Evolutionary conservation across 30 jellyfish, hydroid and myxozoan species (phyloP), one percentile per base, ranked within the genome.

Genomic region (Turritopsis rubra): DNA sequence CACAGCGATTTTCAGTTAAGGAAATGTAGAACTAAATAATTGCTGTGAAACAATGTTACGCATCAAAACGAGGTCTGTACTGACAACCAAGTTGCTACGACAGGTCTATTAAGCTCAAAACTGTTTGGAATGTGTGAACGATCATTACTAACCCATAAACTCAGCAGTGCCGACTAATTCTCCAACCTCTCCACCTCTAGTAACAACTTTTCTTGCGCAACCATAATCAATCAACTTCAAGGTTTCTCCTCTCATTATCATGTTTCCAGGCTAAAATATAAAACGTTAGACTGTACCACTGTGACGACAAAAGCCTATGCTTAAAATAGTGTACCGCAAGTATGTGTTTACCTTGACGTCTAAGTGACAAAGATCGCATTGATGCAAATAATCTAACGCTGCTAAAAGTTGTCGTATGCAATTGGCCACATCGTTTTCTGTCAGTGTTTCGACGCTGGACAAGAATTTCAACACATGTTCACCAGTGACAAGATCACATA

Each of bases 101-200:
- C n/a, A n/a, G n/a, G n/a, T n/a, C n/a, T n/a, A n/a, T n/a, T n/a
- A n/a, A n/a, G n/a, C n/a, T n/a, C n/a, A n/a, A n/a, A n/a, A n/a
- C n/a, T n/a, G 60, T 13, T 41, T 41, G 9, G 60, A 41, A 41
- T 41, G 60, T 13, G n/a, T n/a, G n/a, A n/a, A n/a, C n/a, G n/a
- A 41, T 41, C 60, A 41, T 5, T 41, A 41, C 60, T 41, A 41
- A 93, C 98, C 95, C 98, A 93, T 93, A 73, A 93, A 93, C 68
- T 93, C 98, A 0, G 96, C 96, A 54, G 96, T 93, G 82, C 98
- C 98, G 26, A 88, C 98, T 96, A 93, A 88, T 78, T 93, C 98
- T n/a, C 98, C 98, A 72, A 93, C 98, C 60, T 93, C 98, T 18
- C 98, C 98, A 76, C 80, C 87, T 60, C 66, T 88, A 65, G 85